Evolutionary conservation across 2,888 invertebrate genomes (phyloP), one percentile per base, ranked within the genome.

Genomic region (Stenodera caucasica): DNA sequence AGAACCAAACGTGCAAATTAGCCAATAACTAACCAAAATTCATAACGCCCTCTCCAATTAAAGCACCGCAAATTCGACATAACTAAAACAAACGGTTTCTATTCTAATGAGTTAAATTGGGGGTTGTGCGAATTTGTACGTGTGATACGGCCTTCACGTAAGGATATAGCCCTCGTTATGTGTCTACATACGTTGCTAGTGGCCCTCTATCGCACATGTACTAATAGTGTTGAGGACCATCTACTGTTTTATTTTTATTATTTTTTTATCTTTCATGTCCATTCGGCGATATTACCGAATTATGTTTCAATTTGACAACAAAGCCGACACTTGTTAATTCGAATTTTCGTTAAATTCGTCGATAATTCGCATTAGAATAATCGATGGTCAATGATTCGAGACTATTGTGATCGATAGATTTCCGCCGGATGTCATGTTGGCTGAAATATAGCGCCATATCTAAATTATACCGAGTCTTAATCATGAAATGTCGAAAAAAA

Each of bases 231-330:
- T 66, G 67, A 72, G 74, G 73, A 67, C 73, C 75, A 75, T 74
- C 75, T 71, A 72, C 61, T 71, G 74, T 75, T 77, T 77, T 76
- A 74, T 75, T 75, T 73, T 76, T 75, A 76, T 77, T 75, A 74
- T 76, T 75, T 77, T 75, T 77, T 76, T 77, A 77, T 75, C 77
- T 76, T 67, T 65, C 70, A 71, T 69, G 70, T 66, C 70, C 76
- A 76, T 74, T 73, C 72, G 65, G 67, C 65, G 68, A 69, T 71
- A 74, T 72, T 71, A 69, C 65, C 64, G 75, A 74, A 77, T 78
- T 78, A 78, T 75, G 72, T 76, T 77, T 78, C 77, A 77, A 76
- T 78, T 77, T 74, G 64, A 64, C 33, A 59, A 61, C 53, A 61
- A 51, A 37, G 40, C 33, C 52, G 52, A 64, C 57, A 51, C 52